Base-by-base conservation (phyloP, 1,140 invertebrate species). In the Bombus pascuorum region DNA sequence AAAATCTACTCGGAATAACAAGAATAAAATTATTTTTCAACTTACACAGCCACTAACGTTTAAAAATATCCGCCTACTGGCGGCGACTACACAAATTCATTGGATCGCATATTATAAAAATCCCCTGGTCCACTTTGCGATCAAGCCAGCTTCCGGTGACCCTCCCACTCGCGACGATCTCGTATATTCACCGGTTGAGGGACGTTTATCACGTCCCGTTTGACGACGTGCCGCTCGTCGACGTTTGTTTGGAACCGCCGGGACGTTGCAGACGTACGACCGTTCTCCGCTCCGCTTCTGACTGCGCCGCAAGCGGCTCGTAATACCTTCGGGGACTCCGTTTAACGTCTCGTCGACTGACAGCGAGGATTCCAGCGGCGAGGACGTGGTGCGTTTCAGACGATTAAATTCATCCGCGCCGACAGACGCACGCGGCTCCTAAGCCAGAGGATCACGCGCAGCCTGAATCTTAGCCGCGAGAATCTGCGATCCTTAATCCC, bases 311-410 rank as follows among this genome's bases (percentile, higher is more conserved):
- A 37, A 32, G 37, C 71, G 73, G 77, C 86, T 90, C 86, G 89
- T 91, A 88, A 92, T 86, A 90, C 89, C 91, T 91, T 88, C 88
- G 83, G 87, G 87, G 87, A 91, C 90, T 85, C 83, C 91, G 85
- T 91, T 89, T 90, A 89, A 18, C 89, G 80, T 86, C 79, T 68
- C 87, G 84, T 81, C 80, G 82, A 75, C 84, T 84, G 90, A 89
- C 89, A 89, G 72, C 80, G 83, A 85, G 85, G 89, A 87, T 86
- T 90, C 87, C 85, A 68, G 82, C 76, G 89, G 82, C 87, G 68
- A 74, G 81, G 72, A 72, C 81, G 70, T 62, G 73, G 47, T 72
- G 78, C 87, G 79, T 87, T 87, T 91, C 90, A 83, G 85, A 86
- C 89, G 89, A 91, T 91, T 91, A 90, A 91, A 91, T 91, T 91